A percentile compares a stretch with the other conserved stretches of the same genome.
Conservation (phyloP, 2,888 invertebrate genomes). For the Drosophila histrio region DNA sequence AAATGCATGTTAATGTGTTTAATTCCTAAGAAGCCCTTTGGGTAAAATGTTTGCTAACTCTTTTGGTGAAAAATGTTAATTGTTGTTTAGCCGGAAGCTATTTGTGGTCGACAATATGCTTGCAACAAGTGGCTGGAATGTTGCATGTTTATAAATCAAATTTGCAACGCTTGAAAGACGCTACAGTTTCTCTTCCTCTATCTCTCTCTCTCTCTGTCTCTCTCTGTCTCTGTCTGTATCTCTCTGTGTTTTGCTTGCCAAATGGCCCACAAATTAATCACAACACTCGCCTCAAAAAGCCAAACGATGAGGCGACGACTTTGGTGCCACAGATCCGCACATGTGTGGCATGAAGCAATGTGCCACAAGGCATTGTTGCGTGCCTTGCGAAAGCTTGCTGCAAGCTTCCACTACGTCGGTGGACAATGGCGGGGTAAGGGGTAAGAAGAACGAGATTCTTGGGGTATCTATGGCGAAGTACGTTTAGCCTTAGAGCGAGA, state of each 20-base stretch:
- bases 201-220: neutral
- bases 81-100: neutral
- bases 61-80: constrained; percentile 9
- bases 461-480: constrained; percentile 1
- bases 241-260: constrained; percentile 6
- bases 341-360: constrained; percentile 18
- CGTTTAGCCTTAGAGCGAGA: constrained; percentile 26
- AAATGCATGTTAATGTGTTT: constrained; percentile 1
- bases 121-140: constrained; percentile 55
- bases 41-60: neutral
- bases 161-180: constrained; percentile 28
- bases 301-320: constrained; percentile 11
- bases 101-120: neutral
- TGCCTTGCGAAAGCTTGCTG: neutral
- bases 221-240: neutral
- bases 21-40: neutral
- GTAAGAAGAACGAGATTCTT: neutral
- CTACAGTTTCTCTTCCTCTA: neutral
- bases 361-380: constrained; percentile 11
- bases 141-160: constrained; percentile 57
- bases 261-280: constrained; percentile 55
- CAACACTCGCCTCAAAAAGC: constrained; percentile 29
- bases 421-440: neutral
- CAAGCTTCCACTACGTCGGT: too few relatives aligned
- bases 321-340: constrained; percentile 13